These are phyloP conservation scores for Gila orcuttii DNA, from an alignment of 2,113 vertebrate genomes.

Conservation along the genomic window DNA sequence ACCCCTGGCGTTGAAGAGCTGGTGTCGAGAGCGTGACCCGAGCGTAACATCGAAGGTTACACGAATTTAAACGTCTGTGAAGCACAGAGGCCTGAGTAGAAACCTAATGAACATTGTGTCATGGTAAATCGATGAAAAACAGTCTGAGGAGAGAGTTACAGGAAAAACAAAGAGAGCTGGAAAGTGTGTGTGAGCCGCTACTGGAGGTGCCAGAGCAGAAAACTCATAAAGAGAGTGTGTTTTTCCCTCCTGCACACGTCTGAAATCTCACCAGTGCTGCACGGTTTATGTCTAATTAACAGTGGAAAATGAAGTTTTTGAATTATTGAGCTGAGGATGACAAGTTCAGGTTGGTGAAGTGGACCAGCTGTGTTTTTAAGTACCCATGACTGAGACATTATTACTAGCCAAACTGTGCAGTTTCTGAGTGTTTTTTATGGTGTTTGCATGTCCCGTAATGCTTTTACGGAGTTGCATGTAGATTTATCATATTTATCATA, in stretches of 20 bases:
- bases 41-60: too few species aligned
- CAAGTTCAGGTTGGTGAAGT: not conserved
- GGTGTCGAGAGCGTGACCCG: not conserved
- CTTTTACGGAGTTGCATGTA: not conserved
- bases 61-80: too few species aligned
- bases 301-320: slow-evolving; percentile 38
- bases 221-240: slow-evolving; percentile 45
- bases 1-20: slow-evolving; percentile 41
- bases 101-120: slow-evolving; percentile 27
- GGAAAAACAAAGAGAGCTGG: slow-evolving; percentile 13
- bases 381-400: not conserved
- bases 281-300: slow-evolving; percentile 20
- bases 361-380: slow-evolving; percentile 9
- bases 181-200: slow-evolving; percentile 1
- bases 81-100: not conserved
- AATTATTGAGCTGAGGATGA: not conserved
- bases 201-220: slow-evolving; percentile 40
- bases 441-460: not conserved
- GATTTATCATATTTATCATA: too few species aligned
- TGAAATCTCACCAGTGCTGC: slow-evolving; percentile 3
- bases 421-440: too few species aligned
- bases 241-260: slow-evolving; percentile 39
- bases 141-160: slow-evolving; percentile 22
- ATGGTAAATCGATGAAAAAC: slow-evolving; percentile 43
- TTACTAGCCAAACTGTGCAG: not conserved